Base-by-base conservation (phyloP, 1,140 invertebrate genomes). In the Littorina saxatilis region DNA sequence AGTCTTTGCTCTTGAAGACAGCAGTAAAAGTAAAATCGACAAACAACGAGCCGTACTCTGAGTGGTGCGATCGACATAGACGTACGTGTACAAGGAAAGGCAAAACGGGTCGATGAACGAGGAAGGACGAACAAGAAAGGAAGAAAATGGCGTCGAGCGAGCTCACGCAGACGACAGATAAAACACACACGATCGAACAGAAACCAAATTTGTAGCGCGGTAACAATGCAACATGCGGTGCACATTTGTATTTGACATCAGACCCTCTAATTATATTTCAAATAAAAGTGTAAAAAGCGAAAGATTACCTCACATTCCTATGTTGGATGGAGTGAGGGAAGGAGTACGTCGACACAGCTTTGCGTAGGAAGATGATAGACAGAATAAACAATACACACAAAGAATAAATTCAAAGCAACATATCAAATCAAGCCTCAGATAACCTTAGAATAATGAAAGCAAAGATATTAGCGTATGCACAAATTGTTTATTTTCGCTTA, bases 41-140 rank as follows among this genome's bases (percentile, higher is more conserved):
- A 3, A 27, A 20, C 35, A 13, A 39, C 17, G 35, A 2, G 9
- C 11, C 23, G 9, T 39, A 37, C 37, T 13, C 37, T 15, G 35
- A 39, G 15, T 37, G 66, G 35, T 68, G 27, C 39, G 32, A 68
- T 68, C 66, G 40, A 73, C 39, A 29, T 23, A 73, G 70, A 73
- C 70, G 29, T 43, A 73, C 70, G 29, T 43, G 68, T 40, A 73
- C 40, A 73, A 23, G 13, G 70, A 47, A 73, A 23, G 39, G 2
- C 63, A 32, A 73, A 78, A 37, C 35, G 37, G 76, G 76, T 78
- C 76, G 76, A 78, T 78, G 76, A 78, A 78, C 76, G 39, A 78
- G 76, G 76, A 78, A 78, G 58, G 76, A 78, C 58, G 76, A 78
- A 78, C 76, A 78, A 78, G 76, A 78, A 78, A 63, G 76, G 76